Evolutionary conservation across 2,797 vertebrate genomes (phyloP).

Genomic region (Cynopterus sphinx): DNA sequence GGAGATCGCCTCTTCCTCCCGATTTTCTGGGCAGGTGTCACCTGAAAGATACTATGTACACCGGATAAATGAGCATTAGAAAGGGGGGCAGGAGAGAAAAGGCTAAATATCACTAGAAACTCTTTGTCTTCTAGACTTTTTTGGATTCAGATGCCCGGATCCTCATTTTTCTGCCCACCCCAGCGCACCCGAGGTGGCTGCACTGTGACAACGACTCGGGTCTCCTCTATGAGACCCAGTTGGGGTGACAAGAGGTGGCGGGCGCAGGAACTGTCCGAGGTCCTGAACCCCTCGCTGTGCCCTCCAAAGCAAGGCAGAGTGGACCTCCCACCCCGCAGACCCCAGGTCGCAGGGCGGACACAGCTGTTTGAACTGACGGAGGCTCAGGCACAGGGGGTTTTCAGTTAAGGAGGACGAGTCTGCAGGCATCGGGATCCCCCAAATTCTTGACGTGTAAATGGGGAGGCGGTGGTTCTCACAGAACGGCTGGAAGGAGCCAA

Average conservation of each 20-base stretch:
- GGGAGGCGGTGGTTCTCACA: neutral
- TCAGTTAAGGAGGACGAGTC: neutral
- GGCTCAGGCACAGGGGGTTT: neutral
- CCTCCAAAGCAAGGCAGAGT: fast-evolving
- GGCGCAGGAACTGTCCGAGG: constrained; percentile 63
- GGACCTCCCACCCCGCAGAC: too few species aligned
- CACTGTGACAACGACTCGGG: fast-evolving
- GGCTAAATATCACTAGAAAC: neutral
- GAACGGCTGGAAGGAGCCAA: neutral
- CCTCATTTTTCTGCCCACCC: neutral
- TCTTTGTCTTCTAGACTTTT: neutral
- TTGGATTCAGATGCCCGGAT: neutral
- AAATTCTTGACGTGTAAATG: neutral
- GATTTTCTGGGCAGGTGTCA: neutral
- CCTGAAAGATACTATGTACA: neutral
- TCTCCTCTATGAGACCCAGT: neutral
- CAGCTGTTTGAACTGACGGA: neutral
- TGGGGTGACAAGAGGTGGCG: neutral
- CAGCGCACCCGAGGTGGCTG: neutral
- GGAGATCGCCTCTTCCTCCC: neutral
- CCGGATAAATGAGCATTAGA: neutral
- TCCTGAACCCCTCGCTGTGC: constrained; percentile 50
- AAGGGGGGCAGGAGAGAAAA: neutral
- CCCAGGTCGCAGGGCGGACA: neutral
- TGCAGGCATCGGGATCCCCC: neutral